phyloP scores from a whole-genome alignment of 37 sponge, comb jelly and placozoan species.

The Crambe crambe region DNA sequence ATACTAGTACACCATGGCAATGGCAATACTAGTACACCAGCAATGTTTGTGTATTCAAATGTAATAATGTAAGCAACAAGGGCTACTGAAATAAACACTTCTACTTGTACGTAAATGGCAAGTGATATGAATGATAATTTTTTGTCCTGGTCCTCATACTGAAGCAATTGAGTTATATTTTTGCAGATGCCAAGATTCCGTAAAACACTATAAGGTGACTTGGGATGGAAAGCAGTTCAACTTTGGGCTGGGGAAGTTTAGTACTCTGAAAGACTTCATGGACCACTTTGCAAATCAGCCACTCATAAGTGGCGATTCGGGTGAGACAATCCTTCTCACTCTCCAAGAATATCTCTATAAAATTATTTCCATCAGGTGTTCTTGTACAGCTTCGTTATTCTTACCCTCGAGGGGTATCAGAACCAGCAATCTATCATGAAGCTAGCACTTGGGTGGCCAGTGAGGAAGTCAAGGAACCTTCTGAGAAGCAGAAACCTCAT shows the following conservation, averaged over 20 bases:
- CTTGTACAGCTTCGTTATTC: slow-evolving; percentile 40
- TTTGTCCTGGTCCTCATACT: too few relatives aligned
- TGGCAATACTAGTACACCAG: too few relatives aligned
- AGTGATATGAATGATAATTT: too few relatives aligned
- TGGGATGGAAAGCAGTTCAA: slow-evolving; percentile 74
- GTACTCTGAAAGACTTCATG: slow-evolving; percentile 37
- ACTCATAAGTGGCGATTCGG: slow-evolving; percentile 74
- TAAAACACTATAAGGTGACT: slow-evolving; percentile 66
- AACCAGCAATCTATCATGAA: slow-evolving; percentile 48
- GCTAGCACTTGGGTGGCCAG: too few relatives aligned
- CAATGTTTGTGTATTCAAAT: too few relatives aligned
- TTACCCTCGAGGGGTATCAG: slow-evolving; percentile 55
- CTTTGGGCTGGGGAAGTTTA: slow-evolving; percentile 82
- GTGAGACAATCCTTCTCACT: slow-evolving; percentile 8
- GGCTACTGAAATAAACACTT: too few relatives aligned
- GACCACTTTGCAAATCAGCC: slow-evolving; percentile 82
- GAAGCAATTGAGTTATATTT: too few relatives aligned
- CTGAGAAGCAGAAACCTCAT: too few relatives aligned
- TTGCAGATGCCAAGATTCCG: slow-evolving; percentile 56
- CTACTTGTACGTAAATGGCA: too few relatives aligned
- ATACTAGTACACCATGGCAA: too few relatives aligned
- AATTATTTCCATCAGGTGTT: slow-evolving; percentile 11
- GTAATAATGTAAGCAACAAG: too few relatives aligned
- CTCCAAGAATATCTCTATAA: neutral
- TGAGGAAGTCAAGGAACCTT: too few relatives aligned